These are phyloP conservation scores for Hephaestus fuliginosus DNA, from an alignment of 2,797 vertebrate genomes.

Conservation along the genomic window DNA sequence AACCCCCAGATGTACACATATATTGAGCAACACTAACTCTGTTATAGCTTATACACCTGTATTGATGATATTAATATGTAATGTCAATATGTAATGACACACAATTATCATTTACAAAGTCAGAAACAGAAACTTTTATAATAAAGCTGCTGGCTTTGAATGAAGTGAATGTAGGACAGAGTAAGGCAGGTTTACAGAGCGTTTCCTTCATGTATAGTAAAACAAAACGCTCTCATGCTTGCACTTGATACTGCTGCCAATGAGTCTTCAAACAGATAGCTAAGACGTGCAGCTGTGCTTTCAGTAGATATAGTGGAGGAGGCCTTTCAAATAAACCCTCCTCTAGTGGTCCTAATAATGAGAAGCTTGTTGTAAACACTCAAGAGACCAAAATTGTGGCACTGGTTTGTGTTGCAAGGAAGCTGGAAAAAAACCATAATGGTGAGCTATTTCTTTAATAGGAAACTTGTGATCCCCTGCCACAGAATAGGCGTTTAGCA, in stretches of 20 bases:
- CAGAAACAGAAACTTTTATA: too few relatives aligned
- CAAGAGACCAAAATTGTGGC: not conserved
- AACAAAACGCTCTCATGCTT: not conserved
- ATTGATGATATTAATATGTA: too few relatives aligned
- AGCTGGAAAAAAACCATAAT: not conserved
- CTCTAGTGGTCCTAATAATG: not conserved
- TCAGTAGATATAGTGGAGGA: slow-evolving; percentile 1
- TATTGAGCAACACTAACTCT: too few relatives aligned
- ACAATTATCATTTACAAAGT: not conserved
- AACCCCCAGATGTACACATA: too few relatives aligned
- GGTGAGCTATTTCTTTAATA: not conserved
- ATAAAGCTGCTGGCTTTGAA: not conserved
- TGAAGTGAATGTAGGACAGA: not conserved
- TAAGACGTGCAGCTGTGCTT: not conserved
- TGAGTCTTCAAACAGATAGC: slow-evolving; percentile 6
- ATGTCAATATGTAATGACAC: not conserved
- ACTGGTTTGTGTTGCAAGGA: slow-evolving; percentile 7
- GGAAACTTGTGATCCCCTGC: not conserved
- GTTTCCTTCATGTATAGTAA: slow-evolving; percentile 1
- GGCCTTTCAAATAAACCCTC: not conserved
- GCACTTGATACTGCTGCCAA: slow-evolving; percentile 9
- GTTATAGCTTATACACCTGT: not conserved
- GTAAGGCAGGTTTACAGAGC: not conserved
- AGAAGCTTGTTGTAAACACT: slow-evolving; percentile 13
- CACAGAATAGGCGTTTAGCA: not conserved